Conservation (phyloP, 2,888 invertebrate species). For the Apotomis betuletana region DNA sequence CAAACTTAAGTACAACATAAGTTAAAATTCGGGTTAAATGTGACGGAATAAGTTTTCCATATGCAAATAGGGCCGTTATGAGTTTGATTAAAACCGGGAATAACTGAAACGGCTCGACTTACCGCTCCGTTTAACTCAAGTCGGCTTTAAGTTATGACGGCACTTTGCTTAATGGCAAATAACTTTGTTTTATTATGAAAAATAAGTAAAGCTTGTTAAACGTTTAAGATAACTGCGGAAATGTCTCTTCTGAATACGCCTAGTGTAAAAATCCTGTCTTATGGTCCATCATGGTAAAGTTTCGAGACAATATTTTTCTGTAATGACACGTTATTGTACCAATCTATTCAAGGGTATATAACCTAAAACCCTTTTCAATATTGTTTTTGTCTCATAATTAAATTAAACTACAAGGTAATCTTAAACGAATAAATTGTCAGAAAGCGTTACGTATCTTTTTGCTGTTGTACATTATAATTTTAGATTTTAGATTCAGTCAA, state of each 20-base stretch:
- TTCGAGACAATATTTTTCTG: too few relatives aligned
- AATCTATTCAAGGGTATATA: too few relatives aligned
- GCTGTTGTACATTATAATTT: not conserved
- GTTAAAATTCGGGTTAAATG: constrained; percentile 40
- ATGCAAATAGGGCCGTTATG: constrained; percentile 41
- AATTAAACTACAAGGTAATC: too few relatives aligned
- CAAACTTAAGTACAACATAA: constrained; percentile 32
- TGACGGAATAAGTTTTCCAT: constrained; percentile 40
- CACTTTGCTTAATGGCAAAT: constrained; percentile 39
- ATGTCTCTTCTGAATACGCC: not conserved
- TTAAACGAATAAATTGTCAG: not conserved
- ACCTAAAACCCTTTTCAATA: too few relatives aligned
- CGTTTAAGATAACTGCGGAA: not conserved
- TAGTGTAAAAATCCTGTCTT: too few relatives aligned
- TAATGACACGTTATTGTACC: too few relatives aligned
- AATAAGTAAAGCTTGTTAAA: constrained; percentile 2
- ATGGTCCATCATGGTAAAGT: too few relatives aligned
- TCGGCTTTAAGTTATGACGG: constrained; percentile 41
- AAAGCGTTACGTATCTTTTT: not conserved
- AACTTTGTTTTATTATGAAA: constrained; percentile 31
- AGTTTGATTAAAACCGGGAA: constrained; percentile 41
- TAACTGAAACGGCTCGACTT: constrained; percentile 33
- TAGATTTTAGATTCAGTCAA: not conserved
- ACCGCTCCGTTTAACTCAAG: constrained; percentile 39
- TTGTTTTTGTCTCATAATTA: too few relatives aligned